Conservation (phyloP, 2,888 invertebrate genomes). For the Dryobotodes eremita region DNA sequence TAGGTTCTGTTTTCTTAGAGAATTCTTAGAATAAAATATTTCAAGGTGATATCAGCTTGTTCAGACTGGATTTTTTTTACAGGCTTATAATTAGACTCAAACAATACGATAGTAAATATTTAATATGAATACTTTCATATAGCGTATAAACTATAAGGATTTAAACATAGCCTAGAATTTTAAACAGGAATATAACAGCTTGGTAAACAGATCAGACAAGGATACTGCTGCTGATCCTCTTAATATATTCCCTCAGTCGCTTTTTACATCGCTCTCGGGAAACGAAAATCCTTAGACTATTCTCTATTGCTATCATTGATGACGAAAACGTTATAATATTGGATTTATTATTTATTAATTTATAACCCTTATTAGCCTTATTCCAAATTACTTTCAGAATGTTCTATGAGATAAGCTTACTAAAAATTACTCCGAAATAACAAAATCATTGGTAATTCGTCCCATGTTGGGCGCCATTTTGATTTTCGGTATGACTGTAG, state of each 20-base stretch:
- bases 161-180: neutral
- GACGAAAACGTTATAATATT: neutral
- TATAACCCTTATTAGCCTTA: neutral
- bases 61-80: neutral
- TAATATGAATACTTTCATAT: too few relatives aligned
- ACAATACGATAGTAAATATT: neutral
- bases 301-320: too few relatives aligned
- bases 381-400: neutral
- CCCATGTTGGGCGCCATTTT: slow-evolving; percentile 50
- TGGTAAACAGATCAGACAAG: neutral
- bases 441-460: neutral
- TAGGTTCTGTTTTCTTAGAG: neutral
- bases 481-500: too few relatives aligned
- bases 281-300: too few relatives aligned
- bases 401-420: neutral
- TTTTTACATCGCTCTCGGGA: neutral
- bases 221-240: neutral
- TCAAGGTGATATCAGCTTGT: too few relatives aligned
- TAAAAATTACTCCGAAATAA: slow-evolving; percentile 5
- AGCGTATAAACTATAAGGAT: neutral
- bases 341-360: too few relatives aligned
- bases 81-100: neutral
- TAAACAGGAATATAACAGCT: neutral
- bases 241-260: neutral
- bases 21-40: neutral